Conservation (phyloP, 1,140 invertebrate genomes). For the Aphis craccivora region DNA sequence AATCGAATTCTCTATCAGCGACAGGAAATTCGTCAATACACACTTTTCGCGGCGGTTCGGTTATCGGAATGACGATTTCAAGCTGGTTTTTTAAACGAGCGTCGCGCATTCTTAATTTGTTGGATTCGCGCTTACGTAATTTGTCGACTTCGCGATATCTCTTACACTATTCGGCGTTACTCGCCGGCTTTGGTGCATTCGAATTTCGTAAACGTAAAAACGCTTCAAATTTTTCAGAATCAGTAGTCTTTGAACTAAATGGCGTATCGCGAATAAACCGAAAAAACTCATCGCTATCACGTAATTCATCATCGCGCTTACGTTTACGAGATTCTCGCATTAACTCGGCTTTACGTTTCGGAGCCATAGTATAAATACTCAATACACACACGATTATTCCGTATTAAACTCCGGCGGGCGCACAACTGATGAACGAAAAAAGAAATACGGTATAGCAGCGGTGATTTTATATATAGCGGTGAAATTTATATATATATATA, state of each 20-base stretch:
- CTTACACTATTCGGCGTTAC: background rate
- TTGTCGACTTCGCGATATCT: background rate
- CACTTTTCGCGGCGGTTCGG: background rate
- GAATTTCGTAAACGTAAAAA: conserved; percentile 6
- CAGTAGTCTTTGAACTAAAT: background rate
- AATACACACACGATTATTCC: too few relatives aligned
- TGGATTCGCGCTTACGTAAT: conserved; percentile 20
- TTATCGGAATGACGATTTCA: background rate
- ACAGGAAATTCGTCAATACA: background rate
- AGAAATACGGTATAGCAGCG: too few relatives aligned
- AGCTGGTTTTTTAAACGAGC: background rate
- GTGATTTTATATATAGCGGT: too few relatives aligned
- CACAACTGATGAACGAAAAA: too few relatives aligned
- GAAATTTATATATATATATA: too few relatives aligned
- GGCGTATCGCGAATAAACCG: background rate
- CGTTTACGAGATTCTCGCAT: background rate
- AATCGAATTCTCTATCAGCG: background rate
- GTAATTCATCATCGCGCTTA: conserved; percentile 12
- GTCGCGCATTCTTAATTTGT: too few relatives aligned
- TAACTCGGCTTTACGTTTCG: background rate
- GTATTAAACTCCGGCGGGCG: too few relatives aligned
- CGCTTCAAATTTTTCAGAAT: background rate
- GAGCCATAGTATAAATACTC: background rate
- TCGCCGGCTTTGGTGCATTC: background rate
- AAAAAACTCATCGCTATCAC: background rate